Evolutionary conservation across 2,888 invertebrate species (phyloP), one percentile per base, ranked within the genome.

Genomic region (Apomyelois bistriatella): DNA sequence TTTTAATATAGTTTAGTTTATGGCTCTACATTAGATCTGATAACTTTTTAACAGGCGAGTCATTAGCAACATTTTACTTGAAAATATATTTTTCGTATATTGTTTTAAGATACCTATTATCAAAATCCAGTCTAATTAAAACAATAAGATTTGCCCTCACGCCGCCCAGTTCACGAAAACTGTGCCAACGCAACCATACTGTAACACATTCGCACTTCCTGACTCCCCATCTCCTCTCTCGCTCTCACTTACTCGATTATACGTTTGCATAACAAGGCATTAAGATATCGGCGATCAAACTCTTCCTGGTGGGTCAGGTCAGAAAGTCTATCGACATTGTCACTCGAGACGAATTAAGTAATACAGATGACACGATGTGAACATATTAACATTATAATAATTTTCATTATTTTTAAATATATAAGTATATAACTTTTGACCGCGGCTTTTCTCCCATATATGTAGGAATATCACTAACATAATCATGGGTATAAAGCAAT

Each of bases 201-300:
- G 52, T 52, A 46, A 43, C 52, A 52, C 43, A 36, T 52, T 52
- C 42, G 16, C 22, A 50, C 43, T 52, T 43, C 52, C 52, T 52
- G 43, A 1, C 37, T 52, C 43, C 36, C 10, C 13, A 12, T 52
- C 17, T 52, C 6, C 15, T 16, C 12, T 52, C 52, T 35, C 43
- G 22, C 43, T 52, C 36, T 2, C 52, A 28, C 52, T 52, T 42
- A 10, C 9, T 16, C 17, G 35, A 35, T 32, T 12, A 30, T 13
- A 12, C 12, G 28, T 22, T 51, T 51, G 42, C 32, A 12, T 35
- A 51, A 51, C 17, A 30, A 41, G 32, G 41, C 12, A 35, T 32
- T 42, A 42, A 51, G 51, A 50, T 50, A 50, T 50, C 50, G 32
- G 12, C 35, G 32, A 36, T 42, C 50, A 12, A 42, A 41, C 35